Evolutionary conservation across 2,888 invertebrate species (phyloP).

Genomic region (Microchrysa polita): DNA sequence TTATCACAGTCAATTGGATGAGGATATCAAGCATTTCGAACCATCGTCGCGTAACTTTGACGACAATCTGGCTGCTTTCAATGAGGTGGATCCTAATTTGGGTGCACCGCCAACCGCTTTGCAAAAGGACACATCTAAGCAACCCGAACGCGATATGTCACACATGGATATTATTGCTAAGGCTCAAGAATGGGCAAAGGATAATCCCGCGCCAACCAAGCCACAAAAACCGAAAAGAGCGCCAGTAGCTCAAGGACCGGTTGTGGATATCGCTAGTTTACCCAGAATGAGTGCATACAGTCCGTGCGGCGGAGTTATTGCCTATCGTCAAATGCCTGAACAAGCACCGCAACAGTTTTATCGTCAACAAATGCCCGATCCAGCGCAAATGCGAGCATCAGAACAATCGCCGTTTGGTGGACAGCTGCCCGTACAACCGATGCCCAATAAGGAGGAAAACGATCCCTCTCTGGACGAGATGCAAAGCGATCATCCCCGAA

Average conservation of each 20-base stretch:
- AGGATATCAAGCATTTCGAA: background rate
- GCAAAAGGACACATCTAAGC: background rate
- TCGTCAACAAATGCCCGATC: conserved; percentile 20
- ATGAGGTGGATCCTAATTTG: conserved; percentile 11
- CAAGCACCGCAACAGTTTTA: conserved; percentile 6
- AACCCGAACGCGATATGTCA: conserved; percentile 9
- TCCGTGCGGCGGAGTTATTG: background rate
- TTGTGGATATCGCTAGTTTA: background rate
- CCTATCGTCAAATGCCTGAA: background rate
- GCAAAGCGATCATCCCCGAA: background rate
- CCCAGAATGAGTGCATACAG: background rate
- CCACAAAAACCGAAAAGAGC: background rate
- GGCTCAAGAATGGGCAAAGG: background rate
- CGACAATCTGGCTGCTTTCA: background rate
- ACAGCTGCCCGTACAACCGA: background rate
- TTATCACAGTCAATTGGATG: conserved; percentile 8
- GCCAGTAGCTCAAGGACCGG: background rate
- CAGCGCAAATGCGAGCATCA: too few species aligned
- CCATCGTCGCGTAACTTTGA: background rate
- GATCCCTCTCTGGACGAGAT: background rate
- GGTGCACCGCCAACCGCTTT: background rate
- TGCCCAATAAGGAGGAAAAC: background rate
- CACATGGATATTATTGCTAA: conserved; percentile 9
- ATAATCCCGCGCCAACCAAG: background rate
- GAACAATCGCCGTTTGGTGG: background rate